Conservation (phyloP, 2,888 invertebrate species). For the Himalopsyche kuldschensis region DNA sequence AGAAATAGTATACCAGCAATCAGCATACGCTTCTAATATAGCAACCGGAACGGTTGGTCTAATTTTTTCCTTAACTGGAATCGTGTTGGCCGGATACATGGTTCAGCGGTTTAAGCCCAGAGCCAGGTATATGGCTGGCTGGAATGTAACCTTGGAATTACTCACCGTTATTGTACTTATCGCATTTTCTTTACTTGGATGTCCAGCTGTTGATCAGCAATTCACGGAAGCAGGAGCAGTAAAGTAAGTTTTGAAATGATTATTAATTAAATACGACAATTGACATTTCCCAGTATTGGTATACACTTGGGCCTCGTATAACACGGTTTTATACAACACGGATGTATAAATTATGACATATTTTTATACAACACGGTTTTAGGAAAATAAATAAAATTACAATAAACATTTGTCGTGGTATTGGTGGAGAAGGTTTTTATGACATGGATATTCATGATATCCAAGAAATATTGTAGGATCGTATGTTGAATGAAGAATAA, state of each 20-base stretch:
- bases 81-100: slow-evolving; percentile 65
- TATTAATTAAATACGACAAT: too few relatives aligned
- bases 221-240: slow-evolving; percentile 46
- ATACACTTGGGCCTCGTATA: too few relatives aligned
- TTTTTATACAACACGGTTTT: too few relatives aligned
- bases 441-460: too few relatives aligned
- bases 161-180: slow-evolving; percentile 65
- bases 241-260: slow-evolving; percentile 45
- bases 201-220: slow-evolving; percentile 43
- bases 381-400: too few relatives aligned
- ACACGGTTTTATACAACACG: too few relatives aligned
- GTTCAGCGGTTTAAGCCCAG: slow-evolving; percentile 68
- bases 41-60: slow-evolving; percentile 72
- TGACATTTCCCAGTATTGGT: too few relatives aligned
- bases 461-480: too few relatives aligned
- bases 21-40: slow-evolving; percentile 73
- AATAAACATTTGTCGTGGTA: too few relatives aligned
- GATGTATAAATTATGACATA: too few relatives aligned
- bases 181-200: slow-evolving; percentile 68
- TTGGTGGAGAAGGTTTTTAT: too few relatives aligned
- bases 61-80: slow-evolving; percentile 70
- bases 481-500: too few relatives aligned
- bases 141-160: slow-evolving; percentile 69
- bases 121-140: slow-evolving; percentile 67
- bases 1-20: slow-evolving; percentile 77